phyloP scores from a whole-genome alignment of 2,113 vertebrate species.

The Gasterosteus aculeatus region DNA sequence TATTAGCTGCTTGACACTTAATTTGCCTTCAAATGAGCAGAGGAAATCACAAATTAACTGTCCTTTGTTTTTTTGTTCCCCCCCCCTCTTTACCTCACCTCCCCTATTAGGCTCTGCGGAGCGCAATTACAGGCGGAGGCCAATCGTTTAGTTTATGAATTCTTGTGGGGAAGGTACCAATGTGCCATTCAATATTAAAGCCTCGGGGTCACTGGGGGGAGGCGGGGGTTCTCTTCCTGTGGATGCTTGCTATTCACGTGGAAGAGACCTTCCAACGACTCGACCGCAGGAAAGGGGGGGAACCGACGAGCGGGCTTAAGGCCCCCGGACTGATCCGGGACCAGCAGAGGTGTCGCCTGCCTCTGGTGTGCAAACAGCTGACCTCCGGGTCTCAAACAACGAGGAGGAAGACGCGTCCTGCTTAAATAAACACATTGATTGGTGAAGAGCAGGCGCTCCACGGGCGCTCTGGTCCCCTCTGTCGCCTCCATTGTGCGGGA shows the following conservation, averaged over 20 bases:
- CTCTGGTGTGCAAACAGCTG: constrained; percentile 25
- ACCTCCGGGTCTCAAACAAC: constrained; percentile 18
- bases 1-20: constrained; percentile 99
- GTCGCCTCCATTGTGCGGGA: constrained; percentile 64
- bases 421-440: constrained; percentile 71
- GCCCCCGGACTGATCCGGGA: too few relatives aligned
- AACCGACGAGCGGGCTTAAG: too few relatives aligned
- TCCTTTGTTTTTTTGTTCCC: constrained; percentile 91
- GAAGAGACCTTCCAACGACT: too few relatives aligned
- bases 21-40: constrained; percentile 99
- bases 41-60: constrained; percentile 99
- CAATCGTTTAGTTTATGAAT: constrained; percentile 91
- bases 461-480: constrained; percentile 66
- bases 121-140: constrained; percentile 93
- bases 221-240: constrained; percentile 27
- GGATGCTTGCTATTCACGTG: constrained; percentile 20
- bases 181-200: constrained; percentile 80
- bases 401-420: constrained; percentile 58
- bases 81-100: constrained; percentile 76
- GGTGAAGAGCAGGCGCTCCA: constrained; percentile 67
- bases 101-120: constrained; percentile 92
- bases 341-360: background rate
- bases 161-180: constrained; percentile 78
- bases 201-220: constrained; percentile 45
- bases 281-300: too few relatives aligned